Conservation (phyloP, 2,797 vertebrate species). For the Arremon brunneinucha region DNA sequence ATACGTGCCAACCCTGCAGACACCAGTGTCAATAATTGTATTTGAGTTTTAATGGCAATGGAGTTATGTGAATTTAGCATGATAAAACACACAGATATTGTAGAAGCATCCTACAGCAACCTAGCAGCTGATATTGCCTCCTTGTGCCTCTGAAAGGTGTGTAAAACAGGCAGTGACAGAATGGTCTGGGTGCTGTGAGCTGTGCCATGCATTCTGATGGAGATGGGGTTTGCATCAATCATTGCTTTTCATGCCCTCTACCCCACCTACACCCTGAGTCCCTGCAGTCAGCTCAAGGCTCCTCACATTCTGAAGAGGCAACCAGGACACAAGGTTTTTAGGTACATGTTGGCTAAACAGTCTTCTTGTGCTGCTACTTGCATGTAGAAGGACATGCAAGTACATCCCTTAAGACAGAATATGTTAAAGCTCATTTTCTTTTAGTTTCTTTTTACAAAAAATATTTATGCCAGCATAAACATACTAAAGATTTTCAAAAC, state of each 20-base stretch:
- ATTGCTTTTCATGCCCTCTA: background rate
- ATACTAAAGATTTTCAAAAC: background rate
- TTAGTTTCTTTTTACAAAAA: background rate
- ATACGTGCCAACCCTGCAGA: background rate
- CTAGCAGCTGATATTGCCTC: background rate
- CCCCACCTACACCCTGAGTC: no score
- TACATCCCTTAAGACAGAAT: background rate
- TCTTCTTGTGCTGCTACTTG: background rate
- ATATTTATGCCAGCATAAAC: background rate
- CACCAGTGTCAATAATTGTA: background rate
- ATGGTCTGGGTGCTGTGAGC: background rate
- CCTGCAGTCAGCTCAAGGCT: background rate
- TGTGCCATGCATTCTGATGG: background rate
- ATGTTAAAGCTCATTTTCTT: fast-evolving
- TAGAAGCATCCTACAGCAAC: background rate
- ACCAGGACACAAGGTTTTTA: background rate
- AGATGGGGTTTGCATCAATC: background rate
- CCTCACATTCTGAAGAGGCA: background rate
- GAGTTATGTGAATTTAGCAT: background rate
- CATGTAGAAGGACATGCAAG: background rate
- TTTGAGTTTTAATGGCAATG: constrained; percentile 34
- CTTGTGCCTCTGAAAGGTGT: background rate
- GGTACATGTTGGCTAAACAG: background rate
- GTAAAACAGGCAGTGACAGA: background rate
- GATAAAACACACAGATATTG: background rate